phyloP scores from a whole-genome alignment of 1,140 invertebrate genomes.

The Ceratina australensis region DNA sequence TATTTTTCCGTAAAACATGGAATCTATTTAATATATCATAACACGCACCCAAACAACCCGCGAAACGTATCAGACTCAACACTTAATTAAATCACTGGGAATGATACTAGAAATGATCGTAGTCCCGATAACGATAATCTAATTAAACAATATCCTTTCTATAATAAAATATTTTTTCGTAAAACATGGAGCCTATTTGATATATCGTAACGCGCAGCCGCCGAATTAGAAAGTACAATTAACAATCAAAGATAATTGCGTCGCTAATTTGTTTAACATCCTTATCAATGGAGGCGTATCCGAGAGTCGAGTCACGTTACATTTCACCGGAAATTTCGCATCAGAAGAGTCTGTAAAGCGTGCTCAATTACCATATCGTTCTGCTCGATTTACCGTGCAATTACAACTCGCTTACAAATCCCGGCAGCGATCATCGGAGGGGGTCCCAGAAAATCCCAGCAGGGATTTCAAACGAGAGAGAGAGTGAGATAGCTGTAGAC shows the following conservation, averaged over 20 bases:
- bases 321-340: not conserved
- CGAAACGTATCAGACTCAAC: too few species aligned
- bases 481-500: too few species aligned
- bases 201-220: too few species aligned
- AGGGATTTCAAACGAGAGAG: conserved; percentile 11
- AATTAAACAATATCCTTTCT: too few species aligned
- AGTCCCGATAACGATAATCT: too few species aligned
- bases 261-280: not conserved
- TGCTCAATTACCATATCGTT: conserved; percentile 40
- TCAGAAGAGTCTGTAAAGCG: conserved; percentile 3
- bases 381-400: conserved; percentile 32
- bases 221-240: too few species aligned
- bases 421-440: conserved; percentile 1
- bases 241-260: not conserved
- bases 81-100: not conserved
- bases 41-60: too few species aligned
- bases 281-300: not conserved
- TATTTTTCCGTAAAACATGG: too few species aligned
- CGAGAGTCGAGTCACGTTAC: not conserved
- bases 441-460: conserved; percentile 7
- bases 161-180: too few species aligned
- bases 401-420: conserved; percentile 24
- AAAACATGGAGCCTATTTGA: too few species aligned
- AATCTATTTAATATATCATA: too few species aligned
- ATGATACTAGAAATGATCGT: not conserved